These are phyloP conservation scores for Sebastes miniatus DNA, from an alignment of 2,797 vertebrate species.

Conservation along the genomic window DNA sequence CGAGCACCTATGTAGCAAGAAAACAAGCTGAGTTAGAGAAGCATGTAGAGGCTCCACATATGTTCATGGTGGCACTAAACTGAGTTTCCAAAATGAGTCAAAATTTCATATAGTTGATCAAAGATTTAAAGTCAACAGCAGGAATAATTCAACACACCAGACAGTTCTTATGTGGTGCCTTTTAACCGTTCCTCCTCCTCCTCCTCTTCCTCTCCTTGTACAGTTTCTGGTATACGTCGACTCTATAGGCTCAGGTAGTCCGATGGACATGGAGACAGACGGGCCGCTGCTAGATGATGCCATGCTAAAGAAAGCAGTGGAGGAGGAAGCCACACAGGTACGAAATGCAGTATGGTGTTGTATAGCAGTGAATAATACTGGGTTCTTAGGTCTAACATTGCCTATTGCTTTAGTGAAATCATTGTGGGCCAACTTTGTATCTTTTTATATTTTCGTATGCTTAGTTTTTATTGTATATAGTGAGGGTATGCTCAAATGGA, in stretches of 20 bases:
- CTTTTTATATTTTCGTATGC: neutral
- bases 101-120: neutral
- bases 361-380: neutral
- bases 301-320: slow-evolving; percentile 89
- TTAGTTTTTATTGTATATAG: neutral
- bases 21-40: neutral
- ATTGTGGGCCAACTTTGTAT: neutral
- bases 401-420: neutral
- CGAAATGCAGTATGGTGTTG: neutral
- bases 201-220: neutral
- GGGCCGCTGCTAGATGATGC: slow-evolving; percentile 91
- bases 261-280: slow-evolving; percentile 95
- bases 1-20: neutral
- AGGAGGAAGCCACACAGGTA: slow-evolving; percentile 92
- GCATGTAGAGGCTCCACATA: too few species aligned
- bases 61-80: neutral
- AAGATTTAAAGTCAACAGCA: neutral
- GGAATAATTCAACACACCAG: neutral
- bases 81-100: neutral
- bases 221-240: slow-evolving; percentile 89
- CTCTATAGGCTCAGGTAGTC: slow-evolving; percentile 83
- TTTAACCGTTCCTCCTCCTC: neutral
- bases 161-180: neutral
- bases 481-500: neutral
- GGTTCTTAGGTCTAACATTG: neutral